Percentiles rank a stretch among this genome's conserved stretches.
Conservation (phyloP, 2,888 invertebrate species). For the Pammene aurita region DNA sequence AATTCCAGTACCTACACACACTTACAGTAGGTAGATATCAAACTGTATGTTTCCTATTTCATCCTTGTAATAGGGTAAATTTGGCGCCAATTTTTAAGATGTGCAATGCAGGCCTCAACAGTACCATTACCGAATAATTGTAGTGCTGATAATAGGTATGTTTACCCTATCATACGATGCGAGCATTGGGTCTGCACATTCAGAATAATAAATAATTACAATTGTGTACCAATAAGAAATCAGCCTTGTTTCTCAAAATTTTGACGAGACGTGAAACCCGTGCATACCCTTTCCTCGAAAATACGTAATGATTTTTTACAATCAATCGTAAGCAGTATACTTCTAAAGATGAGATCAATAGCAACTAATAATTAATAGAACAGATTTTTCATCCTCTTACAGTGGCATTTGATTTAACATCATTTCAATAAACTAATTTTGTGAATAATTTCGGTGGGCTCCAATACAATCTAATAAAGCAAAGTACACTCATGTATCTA, state of each 20-base stretch:
- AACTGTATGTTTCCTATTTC: background rate
- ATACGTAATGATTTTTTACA: constrained; percentile 4
- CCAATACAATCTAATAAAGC: constrained; percentile 13
- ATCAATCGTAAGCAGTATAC: constrained; percentile 11
- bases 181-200: background rate
- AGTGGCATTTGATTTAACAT: constrained; percentile 14
- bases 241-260: constrained; percentile 17
- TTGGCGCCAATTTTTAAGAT: background rate
- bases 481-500: background rate
- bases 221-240: background rate
- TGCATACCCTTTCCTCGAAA: constrained; percentile 2
- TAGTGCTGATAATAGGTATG: background rate
- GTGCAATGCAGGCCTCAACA: background rate
- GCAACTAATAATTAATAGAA: constrained; percentile 32
- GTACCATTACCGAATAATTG: background rate
- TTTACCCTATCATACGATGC: background rate
- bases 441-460: constrained; percentile 36
- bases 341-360: constrained; percentile 40
- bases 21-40: constrained; percentile 6
- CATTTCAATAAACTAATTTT: constrained; percentile 18
- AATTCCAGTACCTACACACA: background rate
- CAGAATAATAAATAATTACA: constrained; percentile 4
- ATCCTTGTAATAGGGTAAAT: background rate
- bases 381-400: constrained; percentile 24
- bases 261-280: constrained; percentile 1